phyloP scores from a whole-genome alignment of 2,113 vertebrate species.

The Nycticebus coucang region DNA sequence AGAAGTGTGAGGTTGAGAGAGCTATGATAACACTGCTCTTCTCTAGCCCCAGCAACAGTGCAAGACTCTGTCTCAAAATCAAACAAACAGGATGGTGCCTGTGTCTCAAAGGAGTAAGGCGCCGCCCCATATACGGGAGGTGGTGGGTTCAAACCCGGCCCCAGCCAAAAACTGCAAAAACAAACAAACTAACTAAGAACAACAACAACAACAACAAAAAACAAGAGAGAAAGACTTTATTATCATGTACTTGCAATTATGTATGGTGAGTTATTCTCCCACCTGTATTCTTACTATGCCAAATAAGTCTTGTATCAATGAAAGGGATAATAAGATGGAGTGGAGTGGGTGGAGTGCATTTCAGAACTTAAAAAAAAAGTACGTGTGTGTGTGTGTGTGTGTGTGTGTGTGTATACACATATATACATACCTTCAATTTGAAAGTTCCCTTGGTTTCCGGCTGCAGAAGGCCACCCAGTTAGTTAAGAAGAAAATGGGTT shows the following conservation, averaged over 20 bases:
- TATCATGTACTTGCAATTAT: background rate
- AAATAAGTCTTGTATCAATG: background rate
- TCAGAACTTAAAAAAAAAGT: slow-evolving; percentile 45
- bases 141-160: no score
- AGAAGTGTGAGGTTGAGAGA: no score
- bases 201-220: no score
- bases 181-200: no score
- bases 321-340: background rate
- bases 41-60: no score
- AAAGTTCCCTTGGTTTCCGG: slow-evolving; percentile 62
- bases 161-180: no score
- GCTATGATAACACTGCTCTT: no score
- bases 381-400: no score
- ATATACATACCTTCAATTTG: slow-evolving; percentile 51
- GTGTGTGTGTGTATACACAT: background rate
- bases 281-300: background rate
- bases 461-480: slow-evolving; percentile 77
- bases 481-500: slow-evolving; percentile 63
- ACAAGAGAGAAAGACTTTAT: background rate
- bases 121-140: no score
- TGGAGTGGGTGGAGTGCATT: background rate
- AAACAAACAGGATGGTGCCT: no score
- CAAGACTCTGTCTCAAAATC: no score
- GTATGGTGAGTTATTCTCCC: background rate
- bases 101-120: no score